Base-by-base conservation (phyloP, 2,888 invertebrate genomes). In the Macroteleia sp. region DNA sequence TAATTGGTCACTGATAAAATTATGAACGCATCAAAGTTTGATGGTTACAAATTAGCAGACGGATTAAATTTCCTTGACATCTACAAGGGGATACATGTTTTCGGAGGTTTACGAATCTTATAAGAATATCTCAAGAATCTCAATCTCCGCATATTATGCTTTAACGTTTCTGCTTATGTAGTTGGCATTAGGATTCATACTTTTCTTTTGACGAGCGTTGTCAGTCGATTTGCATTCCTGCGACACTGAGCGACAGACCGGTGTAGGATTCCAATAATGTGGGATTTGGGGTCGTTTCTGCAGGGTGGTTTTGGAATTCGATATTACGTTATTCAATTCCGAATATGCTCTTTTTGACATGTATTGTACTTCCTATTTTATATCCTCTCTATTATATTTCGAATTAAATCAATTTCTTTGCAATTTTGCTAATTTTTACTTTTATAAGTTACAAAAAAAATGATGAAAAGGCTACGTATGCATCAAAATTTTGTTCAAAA, bases 261-360 rank as follows among this genome's bases (percentile, higher is more conserved):
- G 76, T 32, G 81, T 73, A 67, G 81, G 81, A 89, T 88, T 88
- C 84, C 87, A 87, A 88, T 87, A 87, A 85, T 84, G 83, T 77
- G 73, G 77, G 70, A 81, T 77, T 80, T 76, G 79, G 81, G 80
- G 81, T 81, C 54, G 81, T 77, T 81, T 70, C 76, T 61, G 64
- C 66, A 62, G 79, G 81, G 75, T 64, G 80, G 82, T 82, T 77
- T 77, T 77, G 89, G 88, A 87, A 89, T 89, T 87, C 87, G 83
- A 89, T 87, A 89, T 89, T 85, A 85, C 86, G 81, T 85, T 86
- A 88, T 87, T 87, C 88, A 87, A 85, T 87, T 85, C 76, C 78
- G 79, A 69, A 82, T 82, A 81, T 82, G 83, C 73, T 81, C 80
- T 76, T 81, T 81, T 81, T 62, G 70, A 79, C 74, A 39, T 79